Base-by-base conservation (phyloP, 2,797 vertebrate genomes). In the Rhodeus uyekii region DNA sequence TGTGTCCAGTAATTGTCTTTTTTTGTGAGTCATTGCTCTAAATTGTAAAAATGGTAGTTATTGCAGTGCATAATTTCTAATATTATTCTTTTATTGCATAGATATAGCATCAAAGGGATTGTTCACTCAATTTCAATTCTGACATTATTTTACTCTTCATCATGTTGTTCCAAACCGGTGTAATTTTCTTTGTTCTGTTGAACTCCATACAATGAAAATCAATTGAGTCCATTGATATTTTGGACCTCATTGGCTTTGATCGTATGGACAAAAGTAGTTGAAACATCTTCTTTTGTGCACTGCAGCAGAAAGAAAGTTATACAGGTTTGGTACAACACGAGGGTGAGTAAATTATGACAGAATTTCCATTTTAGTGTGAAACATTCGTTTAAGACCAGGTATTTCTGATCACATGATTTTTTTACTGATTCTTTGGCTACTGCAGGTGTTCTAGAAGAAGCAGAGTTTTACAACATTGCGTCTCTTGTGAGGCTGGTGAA, bases 381-480 rank as follows among this genome's bases (percentile, higher is more conserved):
- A 44, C 46, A 72, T 36, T 32, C 19, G 13, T 36, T 72, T 50
- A 34, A 46, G 39, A 42, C 18, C 36, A 60, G 22, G 60, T 58
- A n/a, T 60, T 46, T 80, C 5, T 75, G 34, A 58, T 39, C 48
- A 16, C 64, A 44, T 42, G 36, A 58, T 42, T 6, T 55, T 22
- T 27, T 72, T 4, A 19, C 29, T 18, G 32, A 63, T 82, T 75
- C 27, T 58, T 19, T 55, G 32, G 5, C n/a, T 50, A n/a, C 48
- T 79, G 61, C 86, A 99, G 98, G 98, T 32, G 98, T 99, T 65
- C 94, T 99, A n/a, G 98, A 99, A 86, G 98, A 99, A 91, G 98
- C 98, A 0, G 98, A 99, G 91, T 99, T 99, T 89, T 99, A 99
- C 92, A 99, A 99, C 90, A 99, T 99, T 0, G 97, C 96, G 0